These are phyloP conservation scores for Clarias magur DNA, from an alignment of 2,113 vertebrate species.

Conservation along the genomic window DNA sequence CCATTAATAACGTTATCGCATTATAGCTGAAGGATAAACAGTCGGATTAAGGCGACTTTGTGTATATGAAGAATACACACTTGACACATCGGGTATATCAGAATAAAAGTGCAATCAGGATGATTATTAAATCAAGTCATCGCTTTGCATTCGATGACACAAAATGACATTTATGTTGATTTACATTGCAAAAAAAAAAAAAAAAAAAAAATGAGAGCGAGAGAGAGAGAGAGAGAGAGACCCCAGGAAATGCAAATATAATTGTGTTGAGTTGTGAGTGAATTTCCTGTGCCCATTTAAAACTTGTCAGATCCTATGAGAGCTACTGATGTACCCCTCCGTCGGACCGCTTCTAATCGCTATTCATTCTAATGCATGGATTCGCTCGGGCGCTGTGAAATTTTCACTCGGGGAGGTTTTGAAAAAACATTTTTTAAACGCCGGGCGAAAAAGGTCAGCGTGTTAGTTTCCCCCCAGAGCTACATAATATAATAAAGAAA, in stretches of 20 bases:
- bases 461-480: constrained; percentile 67
- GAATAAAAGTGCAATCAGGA: constrained; percentile 1
- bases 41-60: not conserved
- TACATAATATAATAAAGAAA: constrained; percentile 67
- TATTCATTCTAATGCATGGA: constrained; percentile 51
- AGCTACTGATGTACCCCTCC: constrained; percentile 41
- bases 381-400: constrained; percentile 29
- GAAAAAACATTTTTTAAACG: constrained; percentile 27
- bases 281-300: constrained; percentile 19
- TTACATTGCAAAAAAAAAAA: not conserved
- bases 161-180: constrained; percentile 19
- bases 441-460: constrained; percentile 63
- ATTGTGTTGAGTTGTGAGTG: constrained; percentile 11
- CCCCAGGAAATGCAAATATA: not conserved
- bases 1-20: constrained; percentile 29
- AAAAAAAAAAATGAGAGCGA: not conserved
- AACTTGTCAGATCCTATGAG: constrained; percentile 49
- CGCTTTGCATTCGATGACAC: constrained; percentile 11
- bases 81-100: not conserved
- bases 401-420: constrained; percentile 16
- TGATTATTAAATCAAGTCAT: constrained; percentile 29
- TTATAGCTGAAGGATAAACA: constrained; percentile 23
- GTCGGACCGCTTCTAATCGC: constrained; percentile 53
- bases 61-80: constrained; percentile 13
- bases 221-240: not conserved